Percentiles rank a stretch among this genome's conserved stretches.
Evolutionary conservation across 2,113 vertebrate species (phyloP).

Genomic region (Bothrops jararaca): DNA sequence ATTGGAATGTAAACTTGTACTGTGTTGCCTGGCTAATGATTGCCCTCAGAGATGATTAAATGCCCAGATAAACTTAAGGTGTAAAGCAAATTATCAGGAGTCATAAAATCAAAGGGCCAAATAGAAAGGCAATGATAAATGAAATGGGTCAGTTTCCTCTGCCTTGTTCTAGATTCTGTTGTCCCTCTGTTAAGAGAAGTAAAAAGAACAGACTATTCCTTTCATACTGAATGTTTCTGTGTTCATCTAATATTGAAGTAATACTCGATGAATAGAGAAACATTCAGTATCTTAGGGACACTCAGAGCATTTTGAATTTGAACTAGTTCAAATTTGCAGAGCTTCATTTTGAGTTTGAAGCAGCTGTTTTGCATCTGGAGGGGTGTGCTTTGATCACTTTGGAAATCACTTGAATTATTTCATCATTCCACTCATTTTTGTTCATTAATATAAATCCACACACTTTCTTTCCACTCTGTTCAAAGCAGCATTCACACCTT

Average conservation of each 20-base stretch:
- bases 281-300: too few relatives aligned
- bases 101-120: neutral
- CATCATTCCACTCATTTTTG: neutral
- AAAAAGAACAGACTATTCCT: neutral
- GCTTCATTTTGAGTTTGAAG: neutral
- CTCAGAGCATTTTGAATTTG: neutral
- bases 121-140: neutral
- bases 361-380: neutral
- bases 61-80: neutral
- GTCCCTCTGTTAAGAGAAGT: neutral
- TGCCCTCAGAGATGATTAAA: neutral
- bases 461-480: neutral
- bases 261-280: too few relatives aligned
- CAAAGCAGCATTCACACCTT: neutral
- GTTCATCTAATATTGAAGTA: neutral
- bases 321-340: neutral
- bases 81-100: neutral
- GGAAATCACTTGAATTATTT: neutral
- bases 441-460: neutral
- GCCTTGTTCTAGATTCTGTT: neutral
- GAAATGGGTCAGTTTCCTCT: neutral
- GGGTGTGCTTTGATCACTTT: neutral
- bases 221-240: neutral
- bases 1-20: neutral
- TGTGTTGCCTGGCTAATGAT: conserved; percentile 1